phyloP scores from a whole-genome alignment of 2,113 vertebrate genomes.

The Gobiocypris rarus region DNA sequence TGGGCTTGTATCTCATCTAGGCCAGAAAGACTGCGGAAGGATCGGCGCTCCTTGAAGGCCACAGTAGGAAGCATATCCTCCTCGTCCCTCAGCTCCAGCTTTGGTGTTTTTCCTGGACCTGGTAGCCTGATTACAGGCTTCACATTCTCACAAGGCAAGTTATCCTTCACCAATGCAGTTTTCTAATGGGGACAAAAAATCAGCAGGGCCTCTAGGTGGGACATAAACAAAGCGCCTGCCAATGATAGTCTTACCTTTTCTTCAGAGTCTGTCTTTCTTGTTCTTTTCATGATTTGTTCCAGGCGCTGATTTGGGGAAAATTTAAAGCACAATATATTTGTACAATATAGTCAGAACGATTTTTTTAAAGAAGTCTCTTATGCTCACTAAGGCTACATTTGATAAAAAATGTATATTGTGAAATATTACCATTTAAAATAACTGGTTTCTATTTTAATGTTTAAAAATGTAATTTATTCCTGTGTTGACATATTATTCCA shows the following conservation, averaged over 20 bases:
- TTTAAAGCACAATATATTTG: neutral
- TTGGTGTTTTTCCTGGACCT: slow-evolving; percentile 58
- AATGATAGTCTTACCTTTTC: slow-evolving; percentile 66
- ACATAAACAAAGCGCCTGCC: neutral
- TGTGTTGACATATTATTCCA: neutral
- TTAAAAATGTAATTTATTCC: neutral
- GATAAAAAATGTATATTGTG: neutral
- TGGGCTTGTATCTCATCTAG: slow-evolving; percentile 78
- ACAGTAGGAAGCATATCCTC: slow-evolving; percentile 74
- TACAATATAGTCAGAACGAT: neutral
- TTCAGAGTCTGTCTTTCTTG: slow-evolving; percentile 73
- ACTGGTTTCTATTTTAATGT: too few species aligned
- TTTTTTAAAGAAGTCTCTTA: neutral
- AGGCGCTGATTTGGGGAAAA: slow-evolving; percentile 67
- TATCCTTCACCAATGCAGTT: slow-evolving; percentile 56
- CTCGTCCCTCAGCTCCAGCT: slow-evolving; percentile 57
- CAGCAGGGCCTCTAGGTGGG: neutral
- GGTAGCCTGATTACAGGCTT: slow-evolving; percentile 63
- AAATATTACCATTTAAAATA: neutral
- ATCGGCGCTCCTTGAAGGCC: slow-evolving; percentile 78
- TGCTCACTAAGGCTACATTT: neutral
- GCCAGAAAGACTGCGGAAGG: slow-evolving; percentile 70
- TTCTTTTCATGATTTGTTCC: slow-evolving; percentile 80
- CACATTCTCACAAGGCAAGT: slow-evolving; percentile 70
- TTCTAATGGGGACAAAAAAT: slow-evolving; percentile 58